Percentiles rank a stretch among this genome's conserved stretches.
These are phyloP conservation scores for Poecilia velifera DNA, from an alignment of 2,797 vertebrate genomes.

Conservation along the genomic window DNA sequence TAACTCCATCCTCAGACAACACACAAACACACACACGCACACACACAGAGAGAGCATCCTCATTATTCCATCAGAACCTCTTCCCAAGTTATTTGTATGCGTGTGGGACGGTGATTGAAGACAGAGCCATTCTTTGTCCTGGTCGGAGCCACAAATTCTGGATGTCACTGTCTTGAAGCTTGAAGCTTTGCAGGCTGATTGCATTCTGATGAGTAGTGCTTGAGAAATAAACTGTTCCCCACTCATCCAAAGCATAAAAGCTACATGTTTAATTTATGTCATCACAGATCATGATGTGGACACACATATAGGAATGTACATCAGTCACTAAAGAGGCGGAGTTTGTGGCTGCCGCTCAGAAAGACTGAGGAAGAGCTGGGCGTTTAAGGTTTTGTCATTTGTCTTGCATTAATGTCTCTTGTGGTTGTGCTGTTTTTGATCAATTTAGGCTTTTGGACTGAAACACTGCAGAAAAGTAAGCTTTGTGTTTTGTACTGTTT, in stretches of 20 bases:
- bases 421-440: background rate
- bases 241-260: slow-evolving; percentile 41
- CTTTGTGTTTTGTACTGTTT: background rate
- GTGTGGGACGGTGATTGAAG: slow-evolving; percentile 50
- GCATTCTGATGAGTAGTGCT: slow-evolving; percentile 68
- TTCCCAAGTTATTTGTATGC: slow-evolving; percentile 68
- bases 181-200: slow-evolving; percentile 55
- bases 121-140: slow-evolving; percentile 57
- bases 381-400: background rate
- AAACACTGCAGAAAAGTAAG: background rate
- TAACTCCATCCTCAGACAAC: slow-evolving; percentile 32
- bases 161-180: slow-evolving; percentile 62
- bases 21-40: slow-evolving; percentile 8
- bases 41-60: slow-evolving; percentile 20
- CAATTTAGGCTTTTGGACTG: background rate
- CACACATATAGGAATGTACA: background rate
- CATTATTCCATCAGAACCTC: slow-evolving; percentile 66
- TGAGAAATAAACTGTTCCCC: slow-evolving; percentile 59
- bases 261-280: slow-evolving; percentile 32
- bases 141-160: slow-evolving; percentile 49
- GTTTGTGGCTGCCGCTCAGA: background rate
- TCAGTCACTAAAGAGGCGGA: background rate
- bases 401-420: background rate
- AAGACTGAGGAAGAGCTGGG: background rate
- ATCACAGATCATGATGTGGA: background rate